Base-by-base conservation (phyloP, 1,140 invertebrate species). In the Parapsyche elsis region DNA sequence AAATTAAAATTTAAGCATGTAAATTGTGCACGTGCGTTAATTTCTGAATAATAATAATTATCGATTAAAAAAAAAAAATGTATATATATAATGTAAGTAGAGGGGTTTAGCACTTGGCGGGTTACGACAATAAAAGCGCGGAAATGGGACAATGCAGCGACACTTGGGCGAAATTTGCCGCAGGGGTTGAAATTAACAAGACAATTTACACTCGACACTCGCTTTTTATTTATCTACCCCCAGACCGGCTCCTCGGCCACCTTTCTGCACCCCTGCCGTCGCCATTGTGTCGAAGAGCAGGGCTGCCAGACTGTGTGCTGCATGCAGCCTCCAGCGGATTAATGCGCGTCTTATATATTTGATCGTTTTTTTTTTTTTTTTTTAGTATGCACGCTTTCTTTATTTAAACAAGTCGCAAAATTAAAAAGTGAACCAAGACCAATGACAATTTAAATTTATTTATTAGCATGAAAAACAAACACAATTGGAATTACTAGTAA, bases 91-190 rank as follows among this genome's bases (percentile, higher is more conserved):
- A 38, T 45, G 70, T 38, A 71, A 71, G 38, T 14, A 19, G 38
- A 71, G 16, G 21, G 12, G 19, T 23, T 24, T 21, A 75, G 73
- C 53, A 45, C 44, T 75, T 30, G 26, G 30, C 53, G 81, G 79
- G 81, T 83, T 79, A 81, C 19, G 79, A 71, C 81, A 80, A 83
- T 83, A 83, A 83, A 83, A 81, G 81, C 74, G 79, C 81, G 81
- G 81, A 83, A 83, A 83, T 79, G 79, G 79, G 79, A 83, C 81
- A 83, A 83, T 83, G 79, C 81, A 83, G 73, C 79, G 81, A 71
- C 81, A 83, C 81, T 83, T 83, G 82, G 79, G 80, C 80, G 38
- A 83, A 83, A 83, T 83, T 83, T 83, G 82, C 82, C 82, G 82
- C 82, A 81, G 80, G 82, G 80, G 82, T 83, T 81, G 79, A 80